These are phyloP conservation scores for Elaphurus davidianus DNA, from an alignment of 2,113 vertebrate species.

Conservation along the genomic window DNA sequence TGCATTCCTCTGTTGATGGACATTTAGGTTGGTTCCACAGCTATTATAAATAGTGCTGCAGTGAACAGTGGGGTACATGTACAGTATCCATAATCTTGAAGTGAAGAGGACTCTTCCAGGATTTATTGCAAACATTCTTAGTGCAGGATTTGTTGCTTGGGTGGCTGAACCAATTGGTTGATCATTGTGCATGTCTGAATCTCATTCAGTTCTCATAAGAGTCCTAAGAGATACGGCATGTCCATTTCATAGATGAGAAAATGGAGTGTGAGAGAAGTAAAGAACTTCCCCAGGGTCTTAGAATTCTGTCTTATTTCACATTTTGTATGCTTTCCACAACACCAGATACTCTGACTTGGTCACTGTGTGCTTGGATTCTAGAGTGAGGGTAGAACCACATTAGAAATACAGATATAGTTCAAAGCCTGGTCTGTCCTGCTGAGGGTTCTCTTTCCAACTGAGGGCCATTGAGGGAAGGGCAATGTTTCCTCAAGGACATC, in stretches of 20 bases:
- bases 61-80: not conserved
- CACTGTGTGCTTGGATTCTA: not conserved
- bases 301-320: not conserved
- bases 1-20: not conserved
- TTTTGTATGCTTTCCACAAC: not conserved
- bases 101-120: not conserved
- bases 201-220: not conserved
- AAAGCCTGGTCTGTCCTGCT: not conserved
- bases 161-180: not conserved
- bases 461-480: not conserved
- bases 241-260: not conserved
- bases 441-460: not conserved
- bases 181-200: not conserved
- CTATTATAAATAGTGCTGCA: not conserved
- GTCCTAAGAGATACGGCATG: not conserved
- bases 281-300: not conserved
- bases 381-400: not conserved
- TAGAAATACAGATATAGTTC: not conserved
- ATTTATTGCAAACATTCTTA: not conserved
- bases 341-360: not conserved
- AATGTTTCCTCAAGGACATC: not conserved
- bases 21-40: not conserved
- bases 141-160: not conserved
- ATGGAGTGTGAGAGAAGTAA: not conserved
- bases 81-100: not conserved